Conservation (phyloP, 2,888 invertebrate genomes). For the Syritta pipiens region DNA sequence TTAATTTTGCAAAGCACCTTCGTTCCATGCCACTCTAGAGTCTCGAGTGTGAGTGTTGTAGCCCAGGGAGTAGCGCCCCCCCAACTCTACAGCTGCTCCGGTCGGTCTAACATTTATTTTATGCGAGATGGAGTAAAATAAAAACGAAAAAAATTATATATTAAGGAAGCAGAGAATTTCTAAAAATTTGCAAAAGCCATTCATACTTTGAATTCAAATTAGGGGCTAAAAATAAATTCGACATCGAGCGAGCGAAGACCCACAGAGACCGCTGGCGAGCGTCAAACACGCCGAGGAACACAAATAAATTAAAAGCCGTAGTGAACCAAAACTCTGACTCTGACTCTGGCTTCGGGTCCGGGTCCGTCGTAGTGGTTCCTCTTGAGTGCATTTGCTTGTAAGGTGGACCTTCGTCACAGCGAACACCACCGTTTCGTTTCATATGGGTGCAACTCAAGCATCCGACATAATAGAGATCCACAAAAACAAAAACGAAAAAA, state of each 20-base stretch:
- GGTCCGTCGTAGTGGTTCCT: conserved; percentile 73
- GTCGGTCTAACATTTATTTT: conserved; percentile 25
- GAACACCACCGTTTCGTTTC: conserved; percentile 66
- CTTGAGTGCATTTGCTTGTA: conserved; percentile 80
- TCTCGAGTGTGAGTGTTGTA: conserved; percentile 36
- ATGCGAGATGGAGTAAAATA: conserved; percentile 6
- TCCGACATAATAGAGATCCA: conserved; percentile 69
- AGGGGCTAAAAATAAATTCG: conserved; percentile 64
- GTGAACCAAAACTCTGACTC: conserved; percentile 65
- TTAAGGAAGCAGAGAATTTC: conserved; percentile 21
- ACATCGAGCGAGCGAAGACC: conserved; percentile 30
- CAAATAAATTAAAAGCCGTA: conserved; percentile 69
- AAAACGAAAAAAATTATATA: not conserved
- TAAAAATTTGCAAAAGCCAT: conserved; percentile 63
- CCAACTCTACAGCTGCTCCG: conserved; percentile 31
- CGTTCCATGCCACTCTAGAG: conserved; percentile 1
- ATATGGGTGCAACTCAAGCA: conserved; percentile 70
- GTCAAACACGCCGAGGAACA: conserved; percentile 51
- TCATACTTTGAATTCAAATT: conserved; percentile 66
- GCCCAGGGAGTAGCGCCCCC: conserved; percentile 38
- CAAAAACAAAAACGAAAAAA: too few species aligned
- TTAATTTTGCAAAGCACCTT: conserved; percentile 42
- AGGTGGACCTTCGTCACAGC: conserved; percentile 74
- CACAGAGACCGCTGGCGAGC: conserved; percentile 26
- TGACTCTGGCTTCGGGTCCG: conserved; percentile 19